Conservation (phyloP, 2,888 invertebrate genomes). For the Drosophila pseudotalamancana region DNA sequence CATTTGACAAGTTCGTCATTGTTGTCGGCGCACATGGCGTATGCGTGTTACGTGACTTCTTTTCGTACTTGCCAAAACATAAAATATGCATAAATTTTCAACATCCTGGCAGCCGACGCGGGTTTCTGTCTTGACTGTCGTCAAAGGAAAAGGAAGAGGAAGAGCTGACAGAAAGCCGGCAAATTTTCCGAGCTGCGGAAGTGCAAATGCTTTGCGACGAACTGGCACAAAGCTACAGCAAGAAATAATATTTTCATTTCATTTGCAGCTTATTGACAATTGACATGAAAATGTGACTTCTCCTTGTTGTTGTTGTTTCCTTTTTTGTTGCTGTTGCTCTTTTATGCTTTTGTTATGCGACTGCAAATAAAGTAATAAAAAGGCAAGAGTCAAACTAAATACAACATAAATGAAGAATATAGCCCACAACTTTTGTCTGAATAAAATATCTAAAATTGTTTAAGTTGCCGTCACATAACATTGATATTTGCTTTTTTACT, state of each 20-base stretch:
- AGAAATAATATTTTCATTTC: slow-evolving; percentile 77
- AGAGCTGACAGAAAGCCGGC: not conserved
- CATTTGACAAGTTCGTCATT: slow-evolving; percentile 47
- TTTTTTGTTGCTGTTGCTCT: slow-evolving; percentile 38
- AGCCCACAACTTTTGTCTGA: slow-evolving; percentile 24
- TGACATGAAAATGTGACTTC: slow-evolving; percentile 74
- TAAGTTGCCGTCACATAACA: slow-evolving; percentile 52
- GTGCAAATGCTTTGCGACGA: slow-evolving; percentile 56
- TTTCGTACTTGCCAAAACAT: slow-evolving; percentile 56
- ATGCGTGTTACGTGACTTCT: slow-evolving; percentile 66
- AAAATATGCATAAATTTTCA: slow-evolving; percentile 79
- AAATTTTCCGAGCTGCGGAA: slow-evolving; percentile 40
- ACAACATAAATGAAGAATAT: slow-evolving; percentile 16
- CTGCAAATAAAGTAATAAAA: slow-evolving; percentile 77
- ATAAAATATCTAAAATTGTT: slow-evolving; percentile 43
- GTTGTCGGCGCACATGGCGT: slow-evolving; percentile 69
- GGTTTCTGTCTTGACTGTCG: slow-evolving; percentile 45
- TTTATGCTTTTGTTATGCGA: slow-evolving; percentile 75
- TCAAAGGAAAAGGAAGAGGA: slow-evolving; percentile 46
- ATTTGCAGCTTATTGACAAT: slow-evolving; percentile 82
- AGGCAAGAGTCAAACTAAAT: slow-evolving; percentile 19
- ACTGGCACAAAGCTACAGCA: slow-evolving; percentile 31
- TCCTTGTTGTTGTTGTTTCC: slow-evolving; percentile 1
- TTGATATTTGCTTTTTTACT: slow-evolving; percentile 46
- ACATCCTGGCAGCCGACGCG: slow-evolving; percentile 47